Percentiles rank a stretch among this genome's conserved stretches.
phyloP scores from a whole-genome alignment of 2,113 vertebrate genomes.

The Eulemur macaco region DNA sequence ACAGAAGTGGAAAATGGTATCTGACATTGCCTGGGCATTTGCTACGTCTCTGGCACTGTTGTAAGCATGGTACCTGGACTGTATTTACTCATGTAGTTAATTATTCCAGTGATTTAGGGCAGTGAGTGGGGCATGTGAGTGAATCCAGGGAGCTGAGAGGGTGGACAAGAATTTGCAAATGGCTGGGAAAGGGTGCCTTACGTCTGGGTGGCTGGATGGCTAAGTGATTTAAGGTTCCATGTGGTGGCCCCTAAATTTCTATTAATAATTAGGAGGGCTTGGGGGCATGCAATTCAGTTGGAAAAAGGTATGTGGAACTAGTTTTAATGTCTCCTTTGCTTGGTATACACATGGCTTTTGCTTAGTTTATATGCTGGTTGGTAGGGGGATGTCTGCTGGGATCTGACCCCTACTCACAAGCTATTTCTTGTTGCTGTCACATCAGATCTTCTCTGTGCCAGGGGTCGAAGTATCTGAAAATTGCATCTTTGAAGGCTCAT shows the following conservation, averaged over 20 bases:
- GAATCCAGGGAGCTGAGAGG: neutral
- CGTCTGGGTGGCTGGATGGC: neutral
- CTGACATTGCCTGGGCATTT: neutral
- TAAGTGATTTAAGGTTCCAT: neutral
- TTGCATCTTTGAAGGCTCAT: neutral
- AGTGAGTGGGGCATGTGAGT: neutral
- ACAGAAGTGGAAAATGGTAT: neutral
- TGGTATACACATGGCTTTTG: neutral
- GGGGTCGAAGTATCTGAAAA: neutral
- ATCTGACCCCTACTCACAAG: accelerated
- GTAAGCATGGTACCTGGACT: neutral
- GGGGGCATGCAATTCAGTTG: neutral
- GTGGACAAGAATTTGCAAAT: neutral
- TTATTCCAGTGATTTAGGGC: neutral
- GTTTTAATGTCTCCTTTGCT: neutral
- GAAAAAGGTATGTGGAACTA: neutral
- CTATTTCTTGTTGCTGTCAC: neutral
- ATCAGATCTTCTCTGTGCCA: neutral
- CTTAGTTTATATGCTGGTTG: neutral
- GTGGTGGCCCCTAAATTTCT: neutral
- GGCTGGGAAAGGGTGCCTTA: neutral
- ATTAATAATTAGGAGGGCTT: neutral
- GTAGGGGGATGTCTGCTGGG: neutral
- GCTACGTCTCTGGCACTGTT: neutral
- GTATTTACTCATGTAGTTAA: neutral